phyloP scores from a whole-genome alignment of 2,113 vertebrate species.

The Terrapene triunguis region DNA sequence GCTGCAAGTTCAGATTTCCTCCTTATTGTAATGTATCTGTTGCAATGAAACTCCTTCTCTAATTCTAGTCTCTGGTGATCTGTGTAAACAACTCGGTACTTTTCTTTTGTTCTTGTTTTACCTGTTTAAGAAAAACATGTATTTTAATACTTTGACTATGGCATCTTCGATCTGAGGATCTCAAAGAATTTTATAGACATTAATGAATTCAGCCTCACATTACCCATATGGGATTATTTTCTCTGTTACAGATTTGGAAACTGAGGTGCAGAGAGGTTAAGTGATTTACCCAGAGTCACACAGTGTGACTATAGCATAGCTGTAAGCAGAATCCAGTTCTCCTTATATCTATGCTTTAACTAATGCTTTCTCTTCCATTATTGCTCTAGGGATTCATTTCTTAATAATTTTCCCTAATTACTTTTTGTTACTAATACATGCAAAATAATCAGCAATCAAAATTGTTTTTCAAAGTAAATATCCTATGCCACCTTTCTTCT shows the following conservation, averaged over 20 bases:
- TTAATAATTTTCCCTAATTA: not conserved
- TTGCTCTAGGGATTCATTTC: not conserved
- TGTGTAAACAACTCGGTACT: constrained; percentile 96
- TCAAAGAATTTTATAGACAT: not conserved
- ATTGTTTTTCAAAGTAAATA: not conserved
- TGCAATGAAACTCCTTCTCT: constrained; percentile 98
- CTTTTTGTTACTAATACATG: not conserved
- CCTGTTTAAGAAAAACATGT: constrained; percentile 80
- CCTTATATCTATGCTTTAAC: not conserved
- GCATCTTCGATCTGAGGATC: constrained; percentile 4
- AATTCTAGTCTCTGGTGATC: constrained; percentile 95
- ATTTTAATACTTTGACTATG: not conserved
- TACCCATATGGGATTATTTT: not conserved
- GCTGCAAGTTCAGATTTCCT: constrained; percentile 94
- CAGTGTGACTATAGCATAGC: not conserved
- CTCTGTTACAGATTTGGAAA: not conserved
- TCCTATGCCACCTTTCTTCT: not conserved
- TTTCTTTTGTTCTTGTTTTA: constrained; percentile 98
- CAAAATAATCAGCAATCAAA: not conserved
- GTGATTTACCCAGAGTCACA: not conserved
- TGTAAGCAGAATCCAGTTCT: not conserved
- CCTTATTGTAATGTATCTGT: constrained; percentile 94
- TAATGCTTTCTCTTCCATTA: not conserved
- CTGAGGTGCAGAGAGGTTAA: not conserved
- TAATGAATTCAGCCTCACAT: not conserved